Evolutionary conservation across 1,140 invertebrate genomes (phyloP).

Genomic region (Procambarus virginalis): DNA sequence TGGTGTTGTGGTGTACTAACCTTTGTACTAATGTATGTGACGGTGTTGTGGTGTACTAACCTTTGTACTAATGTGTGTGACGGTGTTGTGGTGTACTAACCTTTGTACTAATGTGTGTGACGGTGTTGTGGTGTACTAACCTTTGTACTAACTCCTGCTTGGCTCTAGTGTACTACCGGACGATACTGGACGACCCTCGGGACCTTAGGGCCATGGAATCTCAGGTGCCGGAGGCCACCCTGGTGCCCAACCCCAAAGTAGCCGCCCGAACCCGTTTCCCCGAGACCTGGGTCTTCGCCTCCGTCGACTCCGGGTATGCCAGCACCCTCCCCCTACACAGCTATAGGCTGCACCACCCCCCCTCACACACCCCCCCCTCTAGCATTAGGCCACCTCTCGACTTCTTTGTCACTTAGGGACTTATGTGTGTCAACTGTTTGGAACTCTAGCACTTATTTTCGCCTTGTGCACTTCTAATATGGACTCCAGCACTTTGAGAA

Average conservation of each 20-base stretch:
- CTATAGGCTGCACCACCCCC: not conserved
- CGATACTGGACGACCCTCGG: conserved; percentile 40
- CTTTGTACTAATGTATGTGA: too few species aligned
- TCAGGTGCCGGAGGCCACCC: conserved; percentile 13
- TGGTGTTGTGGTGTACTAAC: too few species aligned
- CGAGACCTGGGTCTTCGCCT: conserved; percentile 79
- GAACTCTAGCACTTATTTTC: not conserved
- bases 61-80: too few species aligned
- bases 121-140: conserved; percentile 19
- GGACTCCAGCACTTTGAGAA: not conserved
- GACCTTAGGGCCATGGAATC: conserved; percentile 51
- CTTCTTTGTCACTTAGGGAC: not conserved
- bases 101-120: too few species aligned
- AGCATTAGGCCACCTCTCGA: not conserved
- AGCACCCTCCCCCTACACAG: not conserved
- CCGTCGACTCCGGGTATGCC: conserved; percentile 53
- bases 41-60: too few species aligned
- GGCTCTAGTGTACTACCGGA: conserved; percentile 62
- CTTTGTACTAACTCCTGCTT: conserved; percentile 43
- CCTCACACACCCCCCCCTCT: not conserved
- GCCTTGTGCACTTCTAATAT: not conserved
- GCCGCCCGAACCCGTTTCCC: conserved; percentile 77
- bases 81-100: too few species aligned
- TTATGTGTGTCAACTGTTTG: not conserved
- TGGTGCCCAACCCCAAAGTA: conserved; percentile 6